Base-by-base conservation (phyloP, 2,888 invertebrate species). In the Allacma fusca region DNA sequence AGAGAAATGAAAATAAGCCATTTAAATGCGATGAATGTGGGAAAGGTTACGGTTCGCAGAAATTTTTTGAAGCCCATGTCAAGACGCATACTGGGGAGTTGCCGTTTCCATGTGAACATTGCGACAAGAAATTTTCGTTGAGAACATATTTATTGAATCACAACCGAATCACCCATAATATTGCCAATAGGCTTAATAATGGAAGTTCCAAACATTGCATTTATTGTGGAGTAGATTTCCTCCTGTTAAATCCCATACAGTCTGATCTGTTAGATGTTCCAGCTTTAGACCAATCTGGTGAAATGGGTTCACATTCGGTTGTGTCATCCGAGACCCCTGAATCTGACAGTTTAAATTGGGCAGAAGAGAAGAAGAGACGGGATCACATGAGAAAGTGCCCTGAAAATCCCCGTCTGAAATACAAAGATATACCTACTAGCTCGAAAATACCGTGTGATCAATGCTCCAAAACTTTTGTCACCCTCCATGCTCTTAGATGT, bases 401-500 rank as follows among this genome's bases (percentile, higher is more conserved):
- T 4, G 50, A 50, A 16, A 50, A 50, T 50, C 50, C 50, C 16
- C 50, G 50, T 9, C 7, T 28, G 13, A n/a, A 21, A n/a, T 21
- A 21, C 21, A 21, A 40, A n/a, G 9, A 40, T 28, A 26, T 50
- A n/a, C 19, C 50, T 13, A 23, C 13, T 23, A 24, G 21, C 13
- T 13, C 28, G 7, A 65, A 75, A 67, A 21, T 13, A 16, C n/a
- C 12, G 0, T 76, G 71, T 71, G 24, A 62, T 24, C 34, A 21
- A 1, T 76, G 76, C 59, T 26, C 19, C 9, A 76, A 76, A 65
- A 28, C n/a, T 4, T 76, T 71, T 44, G 12, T 9, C 16, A 71
- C 65, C 4, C 4, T 44, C 21, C 26, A 26, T 28, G 64, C 29
- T n/a, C 44, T 76, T 13, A 44, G 29, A 12, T 23, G n/a, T 28